These are phyloP conservation scores for Aporophyla lueneburgensis DNA, from an alignment of 2,888 invertebrate species.

Conservation along the genomic window DNA sequence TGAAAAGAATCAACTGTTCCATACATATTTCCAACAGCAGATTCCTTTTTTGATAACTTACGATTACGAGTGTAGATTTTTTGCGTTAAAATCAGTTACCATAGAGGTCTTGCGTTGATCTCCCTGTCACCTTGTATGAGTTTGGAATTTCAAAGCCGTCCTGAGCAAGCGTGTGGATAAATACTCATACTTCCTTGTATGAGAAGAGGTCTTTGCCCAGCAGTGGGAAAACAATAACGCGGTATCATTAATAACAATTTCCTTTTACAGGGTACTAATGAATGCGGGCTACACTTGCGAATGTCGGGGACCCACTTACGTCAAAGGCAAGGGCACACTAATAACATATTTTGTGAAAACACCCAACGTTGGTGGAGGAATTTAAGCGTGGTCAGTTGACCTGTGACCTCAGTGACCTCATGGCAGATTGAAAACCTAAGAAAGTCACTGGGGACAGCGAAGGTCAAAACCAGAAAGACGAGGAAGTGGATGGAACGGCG, in stretches of 20 bases:
- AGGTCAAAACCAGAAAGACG: constrained; percentile 15
- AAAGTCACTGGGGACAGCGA: constrained; percentile 7
- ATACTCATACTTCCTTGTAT: too few species aligned
- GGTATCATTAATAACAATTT: not conserved
- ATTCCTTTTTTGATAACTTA: too few species aligned
- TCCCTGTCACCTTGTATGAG: too few species aligned
- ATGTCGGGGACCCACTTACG: constrained; percentile 97
- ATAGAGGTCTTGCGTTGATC: too few species aligned
- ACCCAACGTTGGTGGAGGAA: constrained; percentile 82
- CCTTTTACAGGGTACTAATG: constrained; percentile 92
- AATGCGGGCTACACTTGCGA: constrained; percentile 96
- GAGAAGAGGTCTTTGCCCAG: not conserved
- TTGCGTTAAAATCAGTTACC: too few species aligned
- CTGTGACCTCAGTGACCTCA: constrained; percentile 35
- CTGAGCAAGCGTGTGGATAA: too few species aligned
- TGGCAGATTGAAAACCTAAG: constrained; percentile 44
- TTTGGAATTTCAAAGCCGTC: too few species aligned
- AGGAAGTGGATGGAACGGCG: not conserved
- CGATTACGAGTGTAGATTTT: too few species aligned
- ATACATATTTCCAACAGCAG: too few species aligned
- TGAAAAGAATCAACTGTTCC: too few species aligned
- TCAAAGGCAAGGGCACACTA: constrained; percentile 98
- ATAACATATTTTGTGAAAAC: constrained; percentile 98
- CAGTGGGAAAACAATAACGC: not conserved
- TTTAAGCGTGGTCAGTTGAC: constrained; percentile 77